These are phyloP conservation scores for Baronia brevicornis DNA, from an alignment of 2,888 invertebrate genomes.

Conservation along the genomic window DNA sequence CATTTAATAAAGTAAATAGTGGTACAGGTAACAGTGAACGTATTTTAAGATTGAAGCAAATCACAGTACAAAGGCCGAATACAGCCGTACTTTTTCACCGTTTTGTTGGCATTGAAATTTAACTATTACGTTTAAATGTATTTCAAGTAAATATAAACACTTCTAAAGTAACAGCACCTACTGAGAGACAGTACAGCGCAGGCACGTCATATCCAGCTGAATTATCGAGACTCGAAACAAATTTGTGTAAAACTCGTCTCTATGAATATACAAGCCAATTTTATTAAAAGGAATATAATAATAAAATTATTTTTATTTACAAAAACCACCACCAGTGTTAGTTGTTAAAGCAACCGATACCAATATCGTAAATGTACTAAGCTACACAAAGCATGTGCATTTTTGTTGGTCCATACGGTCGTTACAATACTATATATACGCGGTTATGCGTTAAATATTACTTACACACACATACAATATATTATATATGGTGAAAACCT, in stretches of 20 bases:
- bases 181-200: conserved; percentile 21
- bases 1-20: conserved; percentile 36
- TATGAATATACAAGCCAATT: conserved; percentile 45
- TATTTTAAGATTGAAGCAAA: conserved; percentile 17
- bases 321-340: conserved; percentile 47
- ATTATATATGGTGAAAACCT: not conserved
- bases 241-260: conserved; percentile 32
- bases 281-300: conserved; percentile 30
- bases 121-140: conserved; percentile 21
- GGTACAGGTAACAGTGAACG: no score
- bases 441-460: conserved; percentile 10
- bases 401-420: conserved; percentile 65
- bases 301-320: conserved; percentile 29
- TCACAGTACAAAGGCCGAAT: conserved; percentile 32
- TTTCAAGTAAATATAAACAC: conserved; percentile 16
- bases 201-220: conserved; percentile 15
- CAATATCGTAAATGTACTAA: conserved; percentile 21
- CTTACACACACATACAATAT: conserved; percentile 4
- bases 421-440: conserved; percentile 20
- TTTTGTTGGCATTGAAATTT: conserved; percentile 50
- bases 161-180: conserved; percentile 20
- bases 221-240: conserved; percentile 5
- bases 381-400: conserved; percentile 55
- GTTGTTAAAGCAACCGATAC: conserved; percentile 30
- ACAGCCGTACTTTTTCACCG: conserved; percentile 35